These are phyloP conservation scores for Onthophagus taurus DNA, from an alignment of 1,140 invertebrate genomes.

Conservation along the genomic window DNA sequence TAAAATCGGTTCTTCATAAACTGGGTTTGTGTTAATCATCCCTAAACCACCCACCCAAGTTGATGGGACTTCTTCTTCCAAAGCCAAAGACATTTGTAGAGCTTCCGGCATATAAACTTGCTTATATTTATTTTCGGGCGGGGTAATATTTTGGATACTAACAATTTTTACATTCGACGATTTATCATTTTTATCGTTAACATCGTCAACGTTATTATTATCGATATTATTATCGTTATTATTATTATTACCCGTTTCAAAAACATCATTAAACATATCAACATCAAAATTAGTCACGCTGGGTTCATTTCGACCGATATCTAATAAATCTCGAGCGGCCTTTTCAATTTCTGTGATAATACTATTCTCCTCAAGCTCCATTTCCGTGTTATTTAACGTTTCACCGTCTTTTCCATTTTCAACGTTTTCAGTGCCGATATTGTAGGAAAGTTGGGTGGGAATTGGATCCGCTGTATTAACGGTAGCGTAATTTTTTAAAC, in stretches of 20 bases:
- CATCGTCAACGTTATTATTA: too few species aligned
- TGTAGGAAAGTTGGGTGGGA: conserved; percentile 31
- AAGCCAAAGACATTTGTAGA: conserved; percentile 57
- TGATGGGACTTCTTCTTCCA: conserved; percentile 61
- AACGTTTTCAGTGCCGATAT: conserved; percentile 34
- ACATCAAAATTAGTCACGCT: conserved; percentile 29
- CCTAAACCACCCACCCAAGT: conserved; percentile 61
- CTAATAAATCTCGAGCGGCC: conserved; percentile 28
- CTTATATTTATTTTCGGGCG: conserved; percentile 20
- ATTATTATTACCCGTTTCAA: conserved; percentile 1
- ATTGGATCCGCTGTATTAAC: conserved; percentile 34
- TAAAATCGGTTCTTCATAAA: conserved; percentile 43
- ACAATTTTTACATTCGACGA: conserved; percentile 29
- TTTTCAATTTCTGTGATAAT: conserved; percentile 36
- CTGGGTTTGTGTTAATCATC: conserved; percentile 45
- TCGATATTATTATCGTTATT: conserved; percentile 7
- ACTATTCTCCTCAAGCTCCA: conserved; percentile 31
- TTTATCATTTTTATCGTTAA: conserved; percentile 5
- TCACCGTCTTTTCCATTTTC: conserved; percentile 31
- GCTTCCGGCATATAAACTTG: conserved; percentile 46
- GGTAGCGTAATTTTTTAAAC: conserved; percentile 36
- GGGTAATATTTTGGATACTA: conserved; percentile 25
- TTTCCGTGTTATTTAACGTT: conserved; percentile 31
- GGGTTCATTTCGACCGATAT: conserved; percentile 28
- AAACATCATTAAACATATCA: conserved; percentile 18